These are phyloP conservation scores for Nezara viridula DNA, from an alignment of 2,888 invertebrate genomes.

Conservation along the genomic window DNA sequence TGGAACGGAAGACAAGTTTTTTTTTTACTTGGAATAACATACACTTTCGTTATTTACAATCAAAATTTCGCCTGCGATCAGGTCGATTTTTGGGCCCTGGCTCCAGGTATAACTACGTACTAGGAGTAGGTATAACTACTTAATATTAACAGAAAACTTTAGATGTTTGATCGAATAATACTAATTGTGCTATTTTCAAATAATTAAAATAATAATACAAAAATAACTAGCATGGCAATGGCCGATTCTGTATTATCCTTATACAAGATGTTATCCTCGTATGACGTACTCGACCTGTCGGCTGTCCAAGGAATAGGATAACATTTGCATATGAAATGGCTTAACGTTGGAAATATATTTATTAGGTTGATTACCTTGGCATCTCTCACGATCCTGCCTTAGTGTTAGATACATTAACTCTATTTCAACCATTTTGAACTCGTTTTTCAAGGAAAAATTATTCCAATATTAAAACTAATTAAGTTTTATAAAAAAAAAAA, in stretches of 20 bases:
- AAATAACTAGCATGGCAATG: background rate
- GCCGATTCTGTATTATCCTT: background rate
- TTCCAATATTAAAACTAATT: background rate
- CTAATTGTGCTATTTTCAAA: no score
- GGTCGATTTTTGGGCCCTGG: no score
- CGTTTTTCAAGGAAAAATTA: background rate
- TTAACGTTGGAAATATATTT: background rate
- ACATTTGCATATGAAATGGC: slow-evolving; percentile 14
- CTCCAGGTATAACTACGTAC: no score
- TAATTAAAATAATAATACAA: background rate
- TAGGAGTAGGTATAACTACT: no score
- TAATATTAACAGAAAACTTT: no score
- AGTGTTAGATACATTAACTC: background rate
- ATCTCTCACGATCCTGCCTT: background rate
- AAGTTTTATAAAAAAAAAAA: background rate
- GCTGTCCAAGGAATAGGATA: background rate
- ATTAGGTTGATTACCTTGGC: slow-evolving; percentile 20
- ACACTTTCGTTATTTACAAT: no score
- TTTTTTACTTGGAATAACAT: no score
- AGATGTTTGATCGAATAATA: no score
- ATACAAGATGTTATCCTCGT: background rate
- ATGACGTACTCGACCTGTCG: background rate
- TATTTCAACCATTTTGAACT: background rate
- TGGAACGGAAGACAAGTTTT: no score
- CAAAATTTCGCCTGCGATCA: no score